Evolutionary conservation across 2,797 vertebrate species (phyloP).

Genomic region (Hylomyscus alleni): DNA sequence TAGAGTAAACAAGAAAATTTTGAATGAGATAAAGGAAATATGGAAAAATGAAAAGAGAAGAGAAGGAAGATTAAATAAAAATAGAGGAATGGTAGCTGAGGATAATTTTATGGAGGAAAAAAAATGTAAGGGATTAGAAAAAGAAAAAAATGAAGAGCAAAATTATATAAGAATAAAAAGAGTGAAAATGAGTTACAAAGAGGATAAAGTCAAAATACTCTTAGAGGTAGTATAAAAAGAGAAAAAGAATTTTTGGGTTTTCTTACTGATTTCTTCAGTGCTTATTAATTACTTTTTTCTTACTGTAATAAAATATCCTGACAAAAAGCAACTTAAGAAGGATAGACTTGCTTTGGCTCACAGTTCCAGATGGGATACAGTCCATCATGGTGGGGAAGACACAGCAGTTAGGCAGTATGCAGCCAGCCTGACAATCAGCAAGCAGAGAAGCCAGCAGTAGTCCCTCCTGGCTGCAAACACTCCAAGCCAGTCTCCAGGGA

Average conservation of each 20-base stretch:
- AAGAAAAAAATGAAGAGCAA: not conserved
- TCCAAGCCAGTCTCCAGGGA: not conserved
- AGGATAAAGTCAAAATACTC: not conserved
- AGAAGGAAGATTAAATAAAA: not conserved
- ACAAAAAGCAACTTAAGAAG: not conserved
- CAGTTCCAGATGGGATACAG: not conserved
- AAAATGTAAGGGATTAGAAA: not conserved
- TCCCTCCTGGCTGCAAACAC: not conserved
- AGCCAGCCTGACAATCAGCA: not conserved
- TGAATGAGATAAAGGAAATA: not conserved
- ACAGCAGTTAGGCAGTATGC: not conserved
- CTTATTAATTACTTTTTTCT: not conserved
- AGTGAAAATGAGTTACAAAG: not conserved
- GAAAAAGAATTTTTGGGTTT: not conserved
- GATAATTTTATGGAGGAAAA: not conserved
- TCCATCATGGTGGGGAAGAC: not conserved
- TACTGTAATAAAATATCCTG: not conserved
- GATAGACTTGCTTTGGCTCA: not conserved
- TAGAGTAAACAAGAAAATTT: not conserved
- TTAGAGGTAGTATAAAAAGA: not conserved
- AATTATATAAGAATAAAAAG: not conserved
- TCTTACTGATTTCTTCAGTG: not conserved
- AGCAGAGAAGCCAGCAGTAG: not conserved
- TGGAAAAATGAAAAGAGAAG: not conserved
- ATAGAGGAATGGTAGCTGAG: not conserved